phyloP scores from a whole-genome alignment of 1,140 invertebrate species.

The Papilio xuthus region DNA sequence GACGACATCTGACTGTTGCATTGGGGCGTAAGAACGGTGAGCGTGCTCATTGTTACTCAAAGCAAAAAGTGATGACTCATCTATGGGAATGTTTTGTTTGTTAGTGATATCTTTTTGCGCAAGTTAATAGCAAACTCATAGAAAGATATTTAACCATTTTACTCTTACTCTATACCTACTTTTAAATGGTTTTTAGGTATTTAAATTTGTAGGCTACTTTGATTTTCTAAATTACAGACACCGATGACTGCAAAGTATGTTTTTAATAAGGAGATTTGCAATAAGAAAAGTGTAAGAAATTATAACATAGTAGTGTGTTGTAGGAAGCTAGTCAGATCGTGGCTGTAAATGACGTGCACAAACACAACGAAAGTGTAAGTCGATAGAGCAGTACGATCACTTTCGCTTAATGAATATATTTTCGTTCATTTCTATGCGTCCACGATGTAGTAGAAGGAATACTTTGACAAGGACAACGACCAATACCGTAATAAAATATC shows the following conservation, averaged over 20 bases:
- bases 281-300: background rate
- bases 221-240: background rate
- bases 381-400: conserved; percentile 70
- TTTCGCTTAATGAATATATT: conserved; percentile 60
- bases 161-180: background rate
- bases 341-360: conserved; percentile 69
- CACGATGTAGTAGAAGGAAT: background rate
- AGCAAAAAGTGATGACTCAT: conserved; percentile 65
- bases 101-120: background rate
- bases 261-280: no score
- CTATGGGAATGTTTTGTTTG: conserved; percentile 35
- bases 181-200: background rate
- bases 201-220: background rate
- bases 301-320: conserved; percentile 67
- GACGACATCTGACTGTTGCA: conserved; percentile 53
- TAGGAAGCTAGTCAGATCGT: conserved; percentile 66
- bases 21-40: conserved; percentile 55
- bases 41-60: conserved; percentile 42
- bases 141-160: background rate
- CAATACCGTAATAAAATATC: no score
- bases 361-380: conserved; percentile 66
- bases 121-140: background rate
- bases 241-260: background rate
- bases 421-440: background rate
- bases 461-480: no score